Conservation (phyloP, 2,888 invertebrate genomes). For the Chorisops tibialis region DNA sequence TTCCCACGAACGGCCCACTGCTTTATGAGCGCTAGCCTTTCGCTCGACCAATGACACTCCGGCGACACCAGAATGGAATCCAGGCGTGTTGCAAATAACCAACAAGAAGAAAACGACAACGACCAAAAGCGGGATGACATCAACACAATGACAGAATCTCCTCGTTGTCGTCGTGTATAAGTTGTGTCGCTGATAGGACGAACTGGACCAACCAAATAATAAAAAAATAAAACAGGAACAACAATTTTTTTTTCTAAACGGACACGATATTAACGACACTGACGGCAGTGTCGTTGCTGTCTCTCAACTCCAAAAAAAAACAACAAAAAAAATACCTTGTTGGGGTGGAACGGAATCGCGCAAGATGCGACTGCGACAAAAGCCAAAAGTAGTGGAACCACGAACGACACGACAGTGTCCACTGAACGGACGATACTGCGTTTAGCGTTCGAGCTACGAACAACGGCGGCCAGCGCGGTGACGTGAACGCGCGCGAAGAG, state of each 20-base stretch:
- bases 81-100: conserved; percentile 13
- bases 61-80: conserved; percentile 30
- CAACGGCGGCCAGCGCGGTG: conserved; percentile 5
- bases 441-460: conserved; percentile 20
- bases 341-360: conserved; percentile 8
- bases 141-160: conserved; percentile 22
- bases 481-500: conserved; percentile 27
- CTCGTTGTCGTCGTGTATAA: background rate
- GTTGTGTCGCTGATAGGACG: too few species aligned
- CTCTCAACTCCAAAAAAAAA: too few species aligned
- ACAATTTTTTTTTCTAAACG: too few species aligned
- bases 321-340: too few species aligned
- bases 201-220: too few species aligned
- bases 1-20: conserved; percentile 21
- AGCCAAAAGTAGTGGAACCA: background rate
- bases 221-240: too few species aligned
- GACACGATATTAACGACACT: background rate
- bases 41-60: too few species aligned
- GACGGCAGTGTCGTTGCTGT: conserved; percentile 11
- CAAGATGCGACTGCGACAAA: background rate
- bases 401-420: conserved; percentile 28
- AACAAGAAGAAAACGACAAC: conserved; percentile 15
- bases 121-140: background rate
- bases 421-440: conserved; percentile 34
- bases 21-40: conserved; percentile 17